Evolutionary conservation across 2,888 invertebrate genomes (phyloP), one percentile per base, ranked within the genome.

Genomic region (Salticus scenicus): DNA sequence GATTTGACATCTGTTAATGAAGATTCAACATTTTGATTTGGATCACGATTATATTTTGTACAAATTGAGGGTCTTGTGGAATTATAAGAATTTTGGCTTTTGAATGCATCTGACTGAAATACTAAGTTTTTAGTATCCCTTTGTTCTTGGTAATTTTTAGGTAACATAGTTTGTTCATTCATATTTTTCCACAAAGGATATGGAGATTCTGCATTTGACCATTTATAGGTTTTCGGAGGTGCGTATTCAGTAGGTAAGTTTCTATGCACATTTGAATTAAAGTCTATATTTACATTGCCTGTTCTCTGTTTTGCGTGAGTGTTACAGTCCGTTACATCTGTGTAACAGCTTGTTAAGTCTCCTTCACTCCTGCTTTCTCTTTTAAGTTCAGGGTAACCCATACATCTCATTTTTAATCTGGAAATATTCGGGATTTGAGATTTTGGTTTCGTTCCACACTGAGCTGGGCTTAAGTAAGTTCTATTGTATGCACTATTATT

Each of bases 311-410:
- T 30, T 5, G 24, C 20, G 2, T 57, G 20, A 24, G 63, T 5
- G n/a, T 74, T 67, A 28, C 72, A 42, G 1, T 79, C 79, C 12
- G 73, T 79, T 47, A 37, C 42, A 12, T 75, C 86, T 14, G 86
- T 79, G 37, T 80, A 72, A 57, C 86, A 86, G 10, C 86, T 80
- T 1, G 86, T 87, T 33, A 87, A 64, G 28, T 87, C 87, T 8
- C 87, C 87, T 37, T 87, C 87, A 47, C 87, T 87, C 73, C 82
- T 81, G 31, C 87, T 87, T 30, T 81, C 87, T 4, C 87, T 12
- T 63, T 81, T 82, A n/a, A 87, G 30, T 37, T 82, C 77, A 12
- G 75, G 72, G 33, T 80, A 72, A 12, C 80, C 85, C 28, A 71
- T 30, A 28, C 75, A 75, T 37, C 37, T 80, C 70, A 75, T 75